These are phyloP conservation scores for Molothrus ater DNA, from an alignment of 2,797 vertebrate species.

Conservation along the genomic window DNA sequence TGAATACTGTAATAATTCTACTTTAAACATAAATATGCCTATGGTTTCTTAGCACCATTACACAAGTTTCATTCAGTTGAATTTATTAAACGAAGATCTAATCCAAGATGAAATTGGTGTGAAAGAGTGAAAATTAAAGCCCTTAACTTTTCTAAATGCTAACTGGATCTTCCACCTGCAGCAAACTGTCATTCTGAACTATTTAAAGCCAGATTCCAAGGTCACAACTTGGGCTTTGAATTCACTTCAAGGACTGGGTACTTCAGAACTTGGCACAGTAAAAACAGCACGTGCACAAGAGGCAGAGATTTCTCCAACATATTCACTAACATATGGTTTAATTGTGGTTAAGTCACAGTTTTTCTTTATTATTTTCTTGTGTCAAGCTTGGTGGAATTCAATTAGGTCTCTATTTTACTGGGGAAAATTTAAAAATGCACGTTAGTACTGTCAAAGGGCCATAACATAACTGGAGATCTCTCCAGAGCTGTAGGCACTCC, in stretches of 20 bases:
- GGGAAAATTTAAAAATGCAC: not conserved
- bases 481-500: not conserved
- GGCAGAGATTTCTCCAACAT: not conserved
- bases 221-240: not conserved
- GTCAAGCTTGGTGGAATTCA: not conserved
- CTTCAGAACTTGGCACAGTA: conserved; percentile 24
- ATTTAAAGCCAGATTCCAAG: not conserved
- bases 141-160: not conserved
- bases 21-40: not conserved
- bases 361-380: not conserved
- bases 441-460: not conserved
- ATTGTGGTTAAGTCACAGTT: not conserved
- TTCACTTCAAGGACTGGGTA: not conserved
- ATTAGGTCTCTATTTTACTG: not conserved
- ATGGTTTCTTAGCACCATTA: not conserved
- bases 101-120: not conserved
- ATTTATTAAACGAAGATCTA: not conserved
- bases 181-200: not conserved
- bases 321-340: not conserved
- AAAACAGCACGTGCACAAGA: not conserved
- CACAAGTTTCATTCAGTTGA: not conserved
- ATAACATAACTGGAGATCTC: not conserved
- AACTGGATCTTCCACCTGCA: not conserved
- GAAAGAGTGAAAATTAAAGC: not conserved
- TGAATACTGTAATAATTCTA: not conserved